Evolutionary conservation across 2,888 invertebrate species (phyloP).

Genomic region (Chymomyza amoena): DNA sequence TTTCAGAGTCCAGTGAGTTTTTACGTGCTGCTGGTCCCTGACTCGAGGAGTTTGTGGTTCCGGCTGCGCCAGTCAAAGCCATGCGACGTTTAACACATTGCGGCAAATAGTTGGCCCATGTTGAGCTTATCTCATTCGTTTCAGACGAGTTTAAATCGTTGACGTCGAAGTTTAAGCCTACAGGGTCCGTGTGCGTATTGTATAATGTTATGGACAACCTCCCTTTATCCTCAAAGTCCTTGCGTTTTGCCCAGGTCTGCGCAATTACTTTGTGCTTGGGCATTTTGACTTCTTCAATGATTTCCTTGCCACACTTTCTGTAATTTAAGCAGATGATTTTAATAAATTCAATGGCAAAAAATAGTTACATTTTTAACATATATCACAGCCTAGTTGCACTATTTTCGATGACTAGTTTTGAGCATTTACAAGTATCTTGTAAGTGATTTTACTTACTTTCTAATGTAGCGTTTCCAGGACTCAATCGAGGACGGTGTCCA

Average conservation of each 20-base stretch:
- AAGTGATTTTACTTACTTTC: conserved; percentile 82
- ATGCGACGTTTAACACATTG: conserved; percentile 91
- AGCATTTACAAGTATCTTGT: neutral
- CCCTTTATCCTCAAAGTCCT: conserved; percentile 90
- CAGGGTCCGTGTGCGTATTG: conserved; percentile 93
- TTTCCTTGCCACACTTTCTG: conserved; percentile 86
- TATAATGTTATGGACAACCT: conserved; percentile 92
- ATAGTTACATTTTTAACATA: no score
- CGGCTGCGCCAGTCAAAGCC: conserved; percentile 83
- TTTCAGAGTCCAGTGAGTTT: conserved; percentile 84
- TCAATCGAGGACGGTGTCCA: conserved; percentile 92
- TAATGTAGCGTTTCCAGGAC: conserved; percentile 91
- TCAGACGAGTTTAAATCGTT: conserved; percentile 84
- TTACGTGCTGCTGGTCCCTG: conserved; percentile 81
- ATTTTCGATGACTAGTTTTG: no score
- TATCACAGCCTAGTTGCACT: no score
- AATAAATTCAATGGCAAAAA: neutral
- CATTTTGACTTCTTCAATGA: conserved; percentile 85
- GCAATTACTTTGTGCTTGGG: conserved; percentile 95
- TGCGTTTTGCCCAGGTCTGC: conserved; percentile 92
- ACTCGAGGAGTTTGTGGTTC: conserved; percentile 79
- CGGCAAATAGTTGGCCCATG: conserved; percentile 94
- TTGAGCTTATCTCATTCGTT: conserved; percentile 91
- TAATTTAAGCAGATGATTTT: conserved; percentile 2
- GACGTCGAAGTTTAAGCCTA: conserved; percentile 86